Percentiles rank a stretch among this genome's conserved stretches.
These are phyloP conservation scores for Amblyjoppa fuscipennis DNA, from an alignment of 2,888 invertebrate genomes.

Conservation along the genomic window DNA sequence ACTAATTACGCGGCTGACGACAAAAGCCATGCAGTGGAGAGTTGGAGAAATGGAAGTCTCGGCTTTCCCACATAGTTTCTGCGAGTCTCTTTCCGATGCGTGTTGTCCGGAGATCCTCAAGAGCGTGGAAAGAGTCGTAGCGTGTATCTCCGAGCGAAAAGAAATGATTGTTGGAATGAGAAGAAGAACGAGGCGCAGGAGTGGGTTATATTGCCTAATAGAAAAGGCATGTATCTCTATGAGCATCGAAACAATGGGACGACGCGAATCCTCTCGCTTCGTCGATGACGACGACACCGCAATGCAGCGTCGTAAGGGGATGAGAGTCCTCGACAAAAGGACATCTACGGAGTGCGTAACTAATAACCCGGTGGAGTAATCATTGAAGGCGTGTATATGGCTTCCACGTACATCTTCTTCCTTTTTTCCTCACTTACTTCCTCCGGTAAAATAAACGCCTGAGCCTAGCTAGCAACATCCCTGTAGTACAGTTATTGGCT, in stretches of 20 bases:
- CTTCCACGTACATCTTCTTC: constrained; percentile 43
- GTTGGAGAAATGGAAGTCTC: constrained; percentile 36
- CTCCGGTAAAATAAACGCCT: constrained; percentile 32
- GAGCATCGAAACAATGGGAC: constrained; percentile 62
- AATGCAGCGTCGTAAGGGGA: constrained; percentile 47
- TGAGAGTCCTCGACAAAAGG: constrained; percentile 62
- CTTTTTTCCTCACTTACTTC: constrained; percentile 39
- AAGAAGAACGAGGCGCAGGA: constrained; percentile 51
- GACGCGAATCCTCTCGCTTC: constrained; percentile 50
- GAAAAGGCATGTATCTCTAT: constrained; percentile 52
- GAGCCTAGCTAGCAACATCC: background rate
- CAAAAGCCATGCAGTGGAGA: constrained; percentile 49
- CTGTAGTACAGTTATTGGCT: constrained; percentile 10
- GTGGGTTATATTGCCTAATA: constrained; percentile 47
- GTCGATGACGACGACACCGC: constrained; percentile 51
- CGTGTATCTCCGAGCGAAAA: constrained; percentile 34
- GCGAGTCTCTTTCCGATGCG: constrained; percentile 12
- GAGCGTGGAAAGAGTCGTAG: background rate
- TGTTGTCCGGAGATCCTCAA: constrained; percentile 40
- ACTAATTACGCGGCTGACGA: constrained; percentile 61
- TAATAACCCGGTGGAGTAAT: constrained; percentile 77
- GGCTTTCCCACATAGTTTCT: constrained; percentile 46
- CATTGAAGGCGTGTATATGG: constrained; percentile 73
- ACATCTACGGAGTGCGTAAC: constrained; percentile 56
- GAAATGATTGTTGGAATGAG: constrained; percentile 56